Conservation (phyloP, 1,140 invertebrate genomes). For the Tyrophagus putrescentiae region DNA sequence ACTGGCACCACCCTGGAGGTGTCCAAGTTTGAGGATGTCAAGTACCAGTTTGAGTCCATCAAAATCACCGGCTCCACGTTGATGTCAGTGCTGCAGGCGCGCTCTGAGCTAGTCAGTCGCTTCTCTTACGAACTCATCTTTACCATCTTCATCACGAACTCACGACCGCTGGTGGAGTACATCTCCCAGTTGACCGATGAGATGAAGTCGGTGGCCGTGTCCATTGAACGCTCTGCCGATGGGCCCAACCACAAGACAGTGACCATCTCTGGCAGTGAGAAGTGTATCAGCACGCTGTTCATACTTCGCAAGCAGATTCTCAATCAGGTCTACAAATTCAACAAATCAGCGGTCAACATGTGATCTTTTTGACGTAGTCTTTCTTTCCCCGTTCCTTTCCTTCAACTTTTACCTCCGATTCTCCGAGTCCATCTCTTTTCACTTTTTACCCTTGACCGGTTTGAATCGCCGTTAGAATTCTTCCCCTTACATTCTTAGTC, state of each 20-base stretch:
- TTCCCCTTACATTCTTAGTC: background rate
- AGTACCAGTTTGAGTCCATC: background rate
- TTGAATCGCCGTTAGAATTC: background rate
- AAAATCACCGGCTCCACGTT: background rate
- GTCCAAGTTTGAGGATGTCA: background rate
- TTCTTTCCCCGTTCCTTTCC: background rate
- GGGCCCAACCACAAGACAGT: background rate
- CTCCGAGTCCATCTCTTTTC: background rate
- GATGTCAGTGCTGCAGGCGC: background rate
- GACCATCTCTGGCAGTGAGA: background rate
- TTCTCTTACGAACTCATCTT: slow-evolving; percentile 6
- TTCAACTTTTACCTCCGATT: background rate
- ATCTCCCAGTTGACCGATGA: slow-evolving; percentile 2
- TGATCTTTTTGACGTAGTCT: background rate
- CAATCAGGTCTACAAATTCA: background rate
- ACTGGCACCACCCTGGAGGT: slow-evolving; percentile 3
- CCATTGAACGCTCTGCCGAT: background rate
- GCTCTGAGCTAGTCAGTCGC: background rate
- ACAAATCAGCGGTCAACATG: no score
- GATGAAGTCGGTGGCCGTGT: background rate
- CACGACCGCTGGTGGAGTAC: background rate
- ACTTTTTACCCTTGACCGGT: background rate
- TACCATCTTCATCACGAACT: background rate
- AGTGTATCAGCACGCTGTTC: slow-evolving; percentile 5
- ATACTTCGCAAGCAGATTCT: background rate